Evolutionary conservation across 2,113 vertebrate species (phyloP).

Genomic region (Saguinus imperator): DNA sequence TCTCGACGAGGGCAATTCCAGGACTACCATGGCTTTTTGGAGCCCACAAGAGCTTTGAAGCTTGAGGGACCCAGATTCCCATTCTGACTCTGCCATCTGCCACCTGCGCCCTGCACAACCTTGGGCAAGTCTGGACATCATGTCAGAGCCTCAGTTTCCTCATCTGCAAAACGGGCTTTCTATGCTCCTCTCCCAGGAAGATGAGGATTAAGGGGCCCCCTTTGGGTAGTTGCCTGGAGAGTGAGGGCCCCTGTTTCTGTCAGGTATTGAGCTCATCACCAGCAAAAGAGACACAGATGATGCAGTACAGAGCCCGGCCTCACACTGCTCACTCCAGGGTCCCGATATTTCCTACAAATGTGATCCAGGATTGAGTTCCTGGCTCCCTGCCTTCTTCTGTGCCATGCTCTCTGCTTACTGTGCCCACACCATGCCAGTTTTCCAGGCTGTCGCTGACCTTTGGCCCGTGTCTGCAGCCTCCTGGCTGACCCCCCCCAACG

Average conservation of each 20-base stretch:
- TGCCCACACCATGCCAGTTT: accelerated
- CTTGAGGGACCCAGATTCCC: background rate
- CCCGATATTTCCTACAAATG: background rate
- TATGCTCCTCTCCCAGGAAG: accelerated
- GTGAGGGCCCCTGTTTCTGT: accelerated
- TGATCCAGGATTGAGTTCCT: accelerated
- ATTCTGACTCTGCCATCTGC: too few species aligned
- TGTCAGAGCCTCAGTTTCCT: background rate
- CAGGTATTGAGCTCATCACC: background rate
- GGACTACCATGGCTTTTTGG: accelerated
- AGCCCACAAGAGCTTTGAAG: background rate
- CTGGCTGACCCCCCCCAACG: background rate
- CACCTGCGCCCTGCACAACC: background rate
- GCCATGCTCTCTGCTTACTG: background rate
- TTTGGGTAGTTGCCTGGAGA: background rate
- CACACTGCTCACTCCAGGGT: accelerated
- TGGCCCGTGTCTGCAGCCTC: background rate
- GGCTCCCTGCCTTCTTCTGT: accelerated
- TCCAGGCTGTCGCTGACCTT: accelerated
- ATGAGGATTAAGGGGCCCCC: background rate
- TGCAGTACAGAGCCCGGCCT: accelerated
- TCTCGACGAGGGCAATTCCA: accelerated
- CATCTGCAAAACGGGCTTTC: background rate
- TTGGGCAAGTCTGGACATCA: background rate
- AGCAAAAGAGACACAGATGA: background rate